Conservation (phyloP, 2,113 vertebrate species). For the Brevimyrus niger region DNA sequence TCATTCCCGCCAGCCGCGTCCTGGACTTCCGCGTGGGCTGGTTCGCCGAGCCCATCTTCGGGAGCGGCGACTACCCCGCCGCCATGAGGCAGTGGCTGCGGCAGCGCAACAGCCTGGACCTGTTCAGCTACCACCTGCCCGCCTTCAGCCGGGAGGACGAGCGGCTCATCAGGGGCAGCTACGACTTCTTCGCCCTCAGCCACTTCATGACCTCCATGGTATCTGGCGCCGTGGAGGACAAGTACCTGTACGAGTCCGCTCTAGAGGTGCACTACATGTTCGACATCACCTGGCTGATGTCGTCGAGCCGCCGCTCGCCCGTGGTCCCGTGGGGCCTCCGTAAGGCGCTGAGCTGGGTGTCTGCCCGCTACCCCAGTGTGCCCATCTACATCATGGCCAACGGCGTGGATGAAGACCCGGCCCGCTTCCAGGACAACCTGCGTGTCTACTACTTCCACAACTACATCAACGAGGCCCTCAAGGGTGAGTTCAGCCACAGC, state of each 20-base stretch:
- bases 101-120: conserved; percentile 60
- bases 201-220: conserved; percentile 87
- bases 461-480: conserved; percentile 91
- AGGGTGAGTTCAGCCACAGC: conserved; percentile 66
- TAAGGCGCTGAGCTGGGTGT: conserved; percentile 68
- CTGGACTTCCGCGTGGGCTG: conserved; percentile 82
- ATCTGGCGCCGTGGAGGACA: conserved; percentile 76
- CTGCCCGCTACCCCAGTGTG: conserved; percentile 67
- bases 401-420: conserved; percentile 74
- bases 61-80: conserved; percentile 79
- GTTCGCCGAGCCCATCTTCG: conserved; percentile 91
- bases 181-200: conserved; percentile 88
- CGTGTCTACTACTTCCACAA: conserved; percentile 81
- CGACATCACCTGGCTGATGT: conserved; percentile 81
- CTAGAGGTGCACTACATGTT: conserved; percentile 79
- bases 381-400: conserved; percentile 81
- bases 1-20: conserved; percentile 74
- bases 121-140: conserved; percentile 70
- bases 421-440: conserved; percentile 69
- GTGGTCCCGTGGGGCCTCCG: conserved; percentile 93
- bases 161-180: conserved; percentile 73
- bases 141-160: conserved; percentile 77
- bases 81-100: conserved; percentile 82
- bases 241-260: conserved; percentile 66
- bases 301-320: conserved; percentile 49